These are phyloP conservation scores for Anniella stebbinsi DNA, from an alignment of 2,797 vertebrate species.

Conservation along the genomic window DNA sequence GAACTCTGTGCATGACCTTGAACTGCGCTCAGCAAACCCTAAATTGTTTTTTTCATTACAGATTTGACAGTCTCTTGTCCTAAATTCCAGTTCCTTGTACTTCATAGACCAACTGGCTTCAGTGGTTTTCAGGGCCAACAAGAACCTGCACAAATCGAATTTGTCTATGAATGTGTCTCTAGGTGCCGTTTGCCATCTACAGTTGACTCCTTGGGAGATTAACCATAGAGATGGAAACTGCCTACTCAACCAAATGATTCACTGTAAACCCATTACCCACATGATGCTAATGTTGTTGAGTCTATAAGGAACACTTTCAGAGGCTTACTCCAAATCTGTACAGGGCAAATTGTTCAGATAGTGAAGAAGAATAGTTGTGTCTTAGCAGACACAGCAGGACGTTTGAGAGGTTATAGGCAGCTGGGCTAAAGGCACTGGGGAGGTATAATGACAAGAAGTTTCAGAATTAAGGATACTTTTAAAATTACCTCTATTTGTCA, in stretches of 20 bases:
- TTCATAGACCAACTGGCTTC: neutral
- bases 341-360: constrained; percentile 9
- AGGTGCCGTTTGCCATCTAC: neutral
- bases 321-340: neutral
- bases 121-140: neutral
- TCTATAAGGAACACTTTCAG: constrained; percentile 28
- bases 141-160: neutral
- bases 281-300: constrained; percentile 23
- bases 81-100: neutral
- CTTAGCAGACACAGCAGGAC: constrained; percentile 4
- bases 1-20: neutral
- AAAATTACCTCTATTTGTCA: neutral
- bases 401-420: neutral
- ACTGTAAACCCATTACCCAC: constrained; percentile 26
- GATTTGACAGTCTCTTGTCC: neutral
- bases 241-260: constrained; percentile 24
- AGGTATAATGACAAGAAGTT: constrained; percentile 11
- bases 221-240: constrained; percentile 11
- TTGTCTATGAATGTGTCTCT: neutral
- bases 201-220: neutral
- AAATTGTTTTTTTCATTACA: neutral
- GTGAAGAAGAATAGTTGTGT: neutral
- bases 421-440: neutral
- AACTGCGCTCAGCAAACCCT: neutral
- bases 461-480: constrained; percentile 8